Evolutionary conservation across 2,888 invertebrate genomes (phyloP).

Genomic region (Hemicrepidius hirtus): DNA sequence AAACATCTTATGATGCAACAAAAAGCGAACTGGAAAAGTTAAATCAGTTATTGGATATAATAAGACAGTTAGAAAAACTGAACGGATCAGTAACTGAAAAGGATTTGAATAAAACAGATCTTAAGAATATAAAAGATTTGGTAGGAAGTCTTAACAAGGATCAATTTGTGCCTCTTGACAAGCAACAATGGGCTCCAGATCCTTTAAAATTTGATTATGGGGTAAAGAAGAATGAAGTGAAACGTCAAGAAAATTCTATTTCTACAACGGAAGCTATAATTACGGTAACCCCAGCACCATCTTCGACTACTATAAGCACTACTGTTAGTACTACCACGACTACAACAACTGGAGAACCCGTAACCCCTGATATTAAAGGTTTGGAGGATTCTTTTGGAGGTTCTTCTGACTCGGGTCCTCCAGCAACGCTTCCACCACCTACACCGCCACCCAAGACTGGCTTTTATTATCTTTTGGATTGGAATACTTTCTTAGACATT

Average conservation of each 20-base stretch:
- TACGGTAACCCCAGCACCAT: constrained; percentile 46
- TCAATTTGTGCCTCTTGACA: constrained; percentile 61
- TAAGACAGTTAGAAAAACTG: constrained; percentile 70
- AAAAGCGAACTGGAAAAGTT: constrained; percentile 74
- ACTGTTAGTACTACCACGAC: neutral
- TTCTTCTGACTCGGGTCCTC: constrained; percentile 73
- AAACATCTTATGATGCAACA: constrained; percentile 64
- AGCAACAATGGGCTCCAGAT: constrained; percentile 68
- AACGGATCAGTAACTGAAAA: constrained; percentile 70
- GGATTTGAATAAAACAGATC: constrained; percentile 70
- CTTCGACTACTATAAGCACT: constrained; percentile 43
- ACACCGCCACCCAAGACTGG: constrained; percentile 81
- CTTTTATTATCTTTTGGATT: constrained; percentile 89
- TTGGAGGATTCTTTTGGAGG: constrained; percentile 87
- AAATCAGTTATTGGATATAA: constrained; percentile 72
- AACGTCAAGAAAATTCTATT: constrained; percentile 71
- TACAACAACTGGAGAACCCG: constrained; percentile 66
- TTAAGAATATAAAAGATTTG: constrained; percentile 66
- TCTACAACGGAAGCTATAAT: constrained; percentile 46
- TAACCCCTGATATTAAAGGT: constrained; percentile 76
- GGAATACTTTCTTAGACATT: constrained; percentile 90
- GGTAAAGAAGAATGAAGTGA: constrained; percentile 72
- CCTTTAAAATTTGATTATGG: constrained; percentile 68
- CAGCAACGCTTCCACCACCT: constrained; percentile 73
- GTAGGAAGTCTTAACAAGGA: constrained; percentile 65